These are phyloP conservation scores for Scrobipalpa costella DNA, from an alignment of 2,888 invertebrate genomes.

Conservation along the genomic window DNA sequence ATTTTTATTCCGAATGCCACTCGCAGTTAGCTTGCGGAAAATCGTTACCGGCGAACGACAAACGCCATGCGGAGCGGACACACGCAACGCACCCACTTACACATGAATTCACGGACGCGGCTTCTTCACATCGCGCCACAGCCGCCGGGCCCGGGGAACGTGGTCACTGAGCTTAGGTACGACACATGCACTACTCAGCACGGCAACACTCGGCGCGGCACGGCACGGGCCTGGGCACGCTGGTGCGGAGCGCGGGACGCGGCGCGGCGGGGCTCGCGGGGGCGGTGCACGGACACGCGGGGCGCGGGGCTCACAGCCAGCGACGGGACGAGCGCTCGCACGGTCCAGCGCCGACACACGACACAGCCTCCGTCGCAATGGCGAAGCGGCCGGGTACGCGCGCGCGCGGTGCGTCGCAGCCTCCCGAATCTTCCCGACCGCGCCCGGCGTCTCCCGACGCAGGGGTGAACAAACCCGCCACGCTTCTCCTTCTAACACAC, in stretches of 20 bases:
- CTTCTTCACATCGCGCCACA: conserved; percentile 80
- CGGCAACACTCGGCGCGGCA: conserved; percentile 35
- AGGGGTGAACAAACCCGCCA: conserved; percentile 78
- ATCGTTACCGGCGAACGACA: conserved; percentile 59
- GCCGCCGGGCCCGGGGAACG: conserved; percentile 86
- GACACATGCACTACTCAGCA: conserved; percentile 74
- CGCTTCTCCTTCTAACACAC: conserved; percentile 76
- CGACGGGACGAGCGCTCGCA: conserved; percentile 69
- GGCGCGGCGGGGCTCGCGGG: conserved; percentile 45
- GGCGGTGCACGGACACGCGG: conserved; percentile 41
- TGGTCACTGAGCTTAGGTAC: conserved; percentile 82
- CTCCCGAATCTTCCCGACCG: conserved; percentile 70
- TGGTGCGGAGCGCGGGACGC: conserved; percentile 45
- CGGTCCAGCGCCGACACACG: conserved; percentile 77
- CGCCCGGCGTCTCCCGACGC: conserved; percentile 63
- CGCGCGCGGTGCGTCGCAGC: conserved; percentile 76
- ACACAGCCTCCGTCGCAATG: conserved; percentile 80
- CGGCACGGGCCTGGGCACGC: conserved; percentile 40
- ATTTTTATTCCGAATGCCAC: conserved; percentile 62
- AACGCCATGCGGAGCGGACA: conserved; percentile 61
- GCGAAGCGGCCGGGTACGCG: conserved; percentile 80
- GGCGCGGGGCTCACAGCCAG: conserved; percentile 44
- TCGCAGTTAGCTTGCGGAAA: conserved; percentile 59
- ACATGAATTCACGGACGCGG: conserved; percentile 75
- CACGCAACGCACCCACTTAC: conserved; percentile 75